Evolutionary conservation across 1,140 invertebrate species (phyloP), one percentile per base, ranked within the genome.

Genomic region (Muscidifurax raptorellus): DNA sequence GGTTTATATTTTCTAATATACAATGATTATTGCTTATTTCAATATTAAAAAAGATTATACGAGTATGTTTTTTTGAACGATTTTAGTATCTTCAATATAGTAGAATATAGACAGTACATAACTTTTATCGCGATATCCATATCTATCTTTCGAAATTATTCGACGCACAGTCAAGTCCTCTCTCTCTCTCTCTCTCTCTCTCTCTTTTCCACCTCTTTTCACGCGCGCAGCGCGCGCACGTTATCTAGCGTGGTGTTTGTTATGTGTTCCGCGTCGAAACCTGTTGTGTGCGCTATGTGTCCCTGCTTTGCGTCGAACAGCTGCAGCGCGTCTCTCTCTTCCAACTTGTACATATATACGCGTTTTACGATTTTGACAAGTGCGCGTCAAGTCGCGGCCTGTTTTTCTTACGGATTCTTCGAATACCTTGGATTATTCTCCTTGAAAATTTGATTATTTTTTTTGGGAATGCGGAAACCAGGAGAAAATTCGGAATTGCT

Each of bases 331-430:
- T 44, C 25, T 27, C 25, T 52, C 13, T 77, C 22, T 22, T 59
- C 15, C 25, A 2, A 7, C 36, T 10, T 9, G 36, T n/a, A 7
- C 6, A 22, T n/a, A 59, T 59, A 22, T 4, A 22, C n/a, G 52
- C 52, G 10, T 64, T 59, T 64, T 66, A 66, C 30, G 77, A 66
- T 69, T 80, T 76, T 80, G 32, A 80, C 32, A 32, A 69, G 30
- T n/a, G 66, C 18, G 22, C 64, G 22, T 69, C 28, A 44, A 80
- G 25, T 80, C 30, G 3, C n/a, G 27, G 32, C 32, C 44, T 36
- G 13, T 22, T 78, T 64, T 78, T 78, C 47, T 36, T 78, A 9
- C 2, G n/a, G 27, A 32, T 78, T 52, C 27, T 66, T n/a, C 47
- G 76, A 32, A 22, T 59, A 13, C 12, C 18, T 18, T 59, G 15